phyloP scores from a whole-genome alignment of 2,113 vertebrate genomes.

The Amphilophus citrinellus region DNA sequence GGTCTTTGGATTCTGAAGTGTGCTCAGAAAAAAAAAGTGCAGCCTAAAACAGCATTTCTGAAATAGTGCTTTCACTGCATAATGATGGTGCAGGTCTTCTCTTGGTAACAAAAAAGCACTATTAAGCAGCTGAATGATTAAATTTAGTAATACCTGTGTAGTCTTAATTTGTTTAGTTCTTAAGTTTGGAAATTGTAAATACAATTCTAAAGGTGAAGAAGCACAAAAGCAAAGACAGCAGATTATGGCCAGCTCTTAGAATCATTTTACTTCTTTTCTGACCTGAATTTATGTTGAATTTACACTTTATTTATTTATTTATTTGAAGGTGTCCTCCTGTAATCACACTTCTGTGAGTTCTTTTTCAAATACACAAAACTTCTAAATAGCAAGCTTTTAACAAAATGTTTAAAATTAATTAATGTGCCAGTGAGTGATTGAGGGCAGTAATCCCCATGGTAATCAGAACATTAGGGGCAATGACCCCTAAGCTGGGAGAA shows the following conservation, averaged over 20 bases:
- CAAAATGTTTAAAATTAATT: no score
- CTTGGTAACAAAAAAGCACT: constrained; percentile 28
- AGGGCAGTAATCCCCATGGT: no score
- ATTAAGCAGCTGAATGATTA: constrained; percentile 21
- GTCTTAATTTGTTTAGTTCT: background rate
- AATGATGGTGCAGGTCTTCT: constrained; percentile 40
- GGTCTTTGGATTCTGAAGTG: constrained; percentile 41
- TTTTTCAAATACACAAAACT: no score
- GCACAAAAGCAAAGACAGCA: background rate
- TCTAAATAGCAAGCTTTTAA: no score
- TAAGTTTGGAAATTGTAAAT: no score
- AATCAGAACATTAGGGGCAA: no score
- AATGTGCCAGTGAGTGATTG: no score
- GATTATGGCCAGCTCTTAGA: no score
- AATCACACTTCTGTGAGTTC: no score
- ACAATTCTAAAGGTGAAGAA: background rate
- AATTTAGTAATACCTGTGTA: background rate
- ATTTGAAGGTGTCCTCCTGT: background rate
- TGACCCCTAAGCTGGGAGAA: no score
- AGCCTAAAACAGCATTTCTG: constrained; percentile 32
- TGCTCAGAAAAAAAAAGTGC: constrained; percentile 13
- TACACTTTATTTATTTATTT: background rate
- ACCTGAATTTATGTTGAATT: background rate
- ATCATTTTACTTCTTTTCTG: no score
- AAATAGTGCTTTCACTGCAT: constrained; percentile 41